phyloP scores from a whole-genome alignment of 2,888 invertebrate species.

The Macrosiphum euphorbiae region DNA sequence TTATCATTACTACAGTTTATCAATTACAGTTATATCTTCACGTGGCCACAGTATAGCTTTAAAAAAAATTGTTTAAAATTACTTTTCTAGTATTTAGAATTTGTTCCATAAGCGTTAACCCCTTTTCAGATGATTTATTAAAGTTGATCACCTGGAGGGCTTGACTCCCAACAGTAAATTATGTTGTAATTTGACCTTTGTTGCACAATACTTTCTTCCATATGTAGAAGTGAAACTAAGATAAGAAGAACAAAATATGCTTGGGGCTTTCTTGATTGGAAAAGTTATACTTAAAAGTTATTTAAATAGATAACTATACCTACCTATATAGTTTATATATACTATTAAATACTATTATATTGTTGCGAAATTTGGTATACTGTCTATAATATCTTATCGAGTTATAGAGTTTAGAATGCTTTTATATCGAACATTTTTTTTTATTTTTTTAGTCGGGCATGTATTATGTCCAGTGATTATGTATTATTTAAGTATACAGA shows the following conservation, averaged over 20 bases:
- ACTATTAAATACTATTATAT: conserved; percentile 5
- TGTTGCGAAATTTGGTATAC: not conserved
- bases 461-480: not conserved
- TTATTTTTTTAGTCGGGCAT: too few species aligned
- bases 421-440: not conserved
- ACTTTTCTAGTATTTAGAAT: not conserved
- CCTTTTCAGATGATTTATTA: not conserved
- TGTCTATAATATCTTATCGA: not conserved
- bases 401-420: not conserved
- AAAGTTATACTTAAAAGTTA: not conserved
- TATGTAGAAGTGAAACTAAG: not conserved
- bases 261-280: not conserved
- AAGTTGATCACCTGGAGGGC: not conserved
- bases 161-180: not conserved
- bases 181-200: not conserved
- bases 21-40: conserved; percentile 2
- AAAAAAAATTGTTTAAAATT: not conserved
- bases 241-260: not conserved
- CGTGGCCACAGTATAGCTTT: not conserved
- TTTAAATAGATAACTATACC: not conserved
- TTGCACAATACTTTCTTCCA: not conserved
- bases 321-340: not conserved
- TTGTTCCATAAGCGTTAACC: not conserved
- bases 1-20: not conserved
- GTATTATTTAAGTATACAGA: not conserved